Evolutionary conservation across 2,113 vertebrate genomes (phyloP).

Genomic region (Psammodynastes pulverulentus): DNA sequence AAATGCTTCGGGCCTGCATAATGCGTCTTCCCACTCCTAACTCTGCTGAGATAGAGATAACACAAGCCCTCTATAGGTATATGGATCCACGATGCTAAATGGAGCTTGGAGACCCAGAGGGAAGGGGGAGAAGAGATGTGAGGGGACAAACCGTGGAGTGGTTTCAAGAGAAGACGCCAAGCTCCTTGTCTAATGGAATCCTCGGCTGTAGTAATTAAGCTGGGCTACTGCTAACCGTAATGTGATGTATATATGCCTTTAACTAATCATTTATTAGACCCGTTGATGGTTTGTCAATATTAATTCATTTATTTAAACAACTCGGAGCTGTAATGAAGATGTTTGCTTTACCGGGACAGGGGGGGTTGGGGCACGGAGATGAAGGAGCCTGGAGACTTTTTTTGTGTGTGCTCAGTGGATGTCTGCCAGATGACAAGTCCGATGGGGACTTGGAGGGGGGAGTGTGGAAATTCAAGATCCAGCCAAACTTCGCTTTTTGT

Average conservation of each 20-base stretch:
- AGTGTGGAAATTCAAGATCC: fast-evolving
- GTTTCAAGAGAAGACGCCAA: constrained; percentile 20
- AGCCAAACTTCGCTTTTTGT: background rate
- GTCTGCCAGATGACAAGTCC: constrained; percentile 15
- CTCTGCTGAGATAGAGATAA: background rate
- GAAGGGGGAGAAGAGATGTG: background rate
- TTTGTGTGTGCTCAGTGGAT: constrained; percentile 55
- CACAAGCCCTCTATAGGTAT: background rate
- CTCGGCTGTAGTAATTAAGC: constrained; percentile 80
- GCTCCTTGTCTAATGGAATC: constrained; percentile 61
- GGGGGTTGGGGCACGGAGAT: constrained; percentile 37
- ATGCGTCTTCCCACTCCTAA: background rate
- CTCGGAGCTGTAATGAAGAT: constrained; percentile 79
- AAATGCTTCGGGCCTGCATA: background rate
- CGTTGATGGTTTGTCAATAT: constrained; percentile 83
- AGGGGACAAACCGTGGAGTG: background rate
- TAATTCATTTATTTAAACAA: constrained; percentile 89
- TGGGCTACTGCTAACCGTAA: constrained; percentile 68
- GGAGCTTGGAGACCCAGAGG: background rate
- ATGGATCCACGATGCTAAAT: background rate
- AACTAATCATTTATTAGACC: constrained; percentile 84
- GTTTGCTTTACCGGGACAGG: constrained; percentile 62
- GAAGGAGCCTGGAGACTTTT: constrained; percentile 51
- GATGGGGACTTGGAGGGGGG: background rate
- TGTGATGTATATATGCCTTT: constrained; percentile 81